Evolutionary conservation across 92 coral and sea anemone species (phyloP), one percentile per base, ranked within the genome.

Genomic region (Phenganax subtilis): DNA sequence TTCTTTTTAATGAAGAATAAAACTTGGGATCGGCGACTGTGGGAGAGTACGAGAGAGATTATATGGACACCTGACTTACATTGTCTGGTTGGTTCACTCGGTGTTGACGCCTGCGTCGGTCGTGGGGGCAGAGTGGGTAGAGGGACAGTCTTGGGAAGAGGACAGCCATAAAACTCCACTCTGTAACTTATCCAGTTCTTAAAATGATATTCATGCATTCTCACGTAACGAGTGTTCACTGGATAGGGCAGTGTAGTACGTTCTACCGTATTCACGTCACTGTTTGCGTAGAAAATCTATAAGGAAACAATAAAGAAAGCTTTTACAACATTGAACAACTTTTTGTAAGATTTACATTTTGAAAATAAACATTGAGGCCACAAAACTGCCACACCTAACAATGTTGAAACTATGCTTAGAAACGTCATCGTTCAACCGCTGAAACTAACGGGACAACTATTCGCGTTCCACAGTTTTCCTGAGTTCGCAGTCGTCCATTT

Each of bases 151-250:
- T 31, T 71, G 31, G 76, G 76, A 15, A 71, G 12, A 3, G 76
- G 76, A 11, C 76, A 71, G 16, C 76, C 76, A 71, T 71, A 71
- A 11, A 71, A 71, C 29, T 71, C 76, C 17, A 29, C 16, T 30
- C 76, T 53, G 51, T 44, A 71, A 17, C 76, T 71, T 6, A 71
- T 10, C 51, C 28, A 47, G 10, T 53, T 47, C 12, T 14, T 59
- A 25, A 59, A 59, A 25, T n/a, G 28, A 54, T 71, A 31, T 29
- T 71, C 12, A n/a, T 30, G 7, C 16, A 71, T 28, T 15, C 76
- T 47, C 28, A 71, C 76, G 51, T 71, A 71, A 30, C 56, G 31
- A n/a, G 76, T 71, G 11, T 10, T 47, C 76, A 71, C 76, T 31
- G 76, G 55, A 54, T 71, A 71, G 8, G 7, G 31, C 27, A 71